Conservation (phyloP, 2,797 vertebrate genomes). For the Sebastes reedi region DNA sequence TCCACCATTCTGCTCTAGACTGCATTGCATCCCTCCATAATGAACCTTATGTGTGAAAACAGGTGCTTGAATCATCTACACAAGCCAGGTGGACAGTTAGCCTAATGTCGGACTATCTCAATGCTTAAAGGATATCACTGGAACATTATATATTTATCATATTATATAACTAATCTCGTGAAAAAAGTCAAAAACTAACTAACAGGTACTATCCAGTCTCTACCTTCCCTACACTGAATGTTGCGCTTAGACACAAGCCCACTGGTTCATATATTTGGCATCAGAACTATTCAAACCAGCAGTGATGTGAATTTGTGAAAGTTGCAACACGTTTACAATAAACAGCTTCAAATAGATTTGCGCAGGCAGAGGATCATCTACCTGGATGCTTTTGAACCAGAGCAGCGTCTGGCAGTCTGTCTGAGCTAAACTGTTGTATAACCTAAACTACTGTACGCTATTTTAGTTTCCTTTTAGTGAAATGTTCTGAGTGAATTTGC, state of each 20-base stretch:
- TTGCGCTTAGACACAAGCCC: too few relatives aligned
- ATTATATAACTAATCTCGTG: background rate
- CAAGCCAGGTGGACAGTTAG: background rate
- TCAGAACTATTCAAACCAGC: background rate
- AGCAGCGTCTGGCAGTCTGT: background rate
- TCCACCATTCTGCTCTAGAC: conserved; percentile 19
- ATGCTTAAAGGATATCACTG: background rate
- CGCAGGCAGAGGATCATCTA: background rate
- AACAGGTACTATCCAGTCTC: background rate
- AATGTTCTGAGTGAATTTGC: background rate
- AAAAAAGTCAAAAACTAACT: background rate
- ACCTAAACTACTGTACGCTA: too few relatives aligned
- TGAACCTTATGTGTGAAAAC: conserved; percentile 47
- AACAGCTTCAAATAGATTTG: background rate
- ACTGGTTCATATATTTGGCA: background rate
- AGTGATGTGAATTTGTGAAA: background rate
- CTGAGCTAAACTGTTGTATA: too few relatives aligned
- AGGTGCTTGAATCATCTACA: conserved; percentile 41
- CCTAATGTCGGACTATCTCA: background rate
- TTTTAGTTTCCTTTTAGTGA: background rate
- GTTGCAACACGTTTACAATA: background rate
- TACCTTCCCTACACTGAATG: background rate
- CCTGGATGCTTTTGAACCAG: background rate
- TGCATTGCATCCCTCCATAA: background rate
- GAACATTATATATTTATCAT: background rate